These are phyloP conservation scores for Hydrochoerus hydrochaeris DNA, from an alignment of 2,113 vertebrate genomes.

Conservation along the genomic window DNA sequence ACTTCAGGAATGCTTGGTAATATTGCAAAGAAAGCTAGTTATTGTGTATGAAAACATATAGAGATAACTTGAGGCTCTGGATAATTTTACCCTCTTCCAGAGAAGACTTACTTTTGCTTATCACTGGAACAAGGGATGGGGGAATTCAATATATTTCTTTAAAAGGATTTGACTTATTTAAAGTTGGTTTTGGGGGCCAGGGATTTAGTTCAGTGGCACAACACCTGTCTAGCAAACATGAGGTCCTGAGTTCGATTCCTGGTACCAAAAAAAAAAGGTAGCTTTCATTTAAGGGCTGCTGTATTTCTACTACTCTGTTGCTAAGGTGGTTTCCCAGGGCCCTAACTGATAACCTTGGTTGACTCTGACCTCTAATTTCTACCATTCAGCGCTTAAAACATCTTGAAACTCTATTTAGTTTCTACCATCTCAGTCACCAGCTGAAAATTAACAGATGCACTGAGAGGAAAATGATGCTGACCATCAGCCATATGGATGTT, in stretches of 20 bases:
- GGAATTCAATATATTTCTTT: background rate
- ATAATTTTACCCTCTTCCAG: background rate
- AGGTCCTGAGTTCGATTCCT: too few relatives aligned
- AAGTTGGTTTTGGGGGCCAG: background rate
- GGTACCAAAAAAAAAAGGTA: too few relatives aligned
- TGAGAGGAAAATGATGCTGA: background rate
- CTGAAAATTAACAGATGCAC: background rate
- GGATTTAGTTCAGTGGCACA: too few relatives aligned
- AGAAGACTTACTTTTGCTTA: background rate
- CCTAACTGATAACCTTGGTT: background rate
- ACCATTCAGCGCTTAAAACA: background rate
- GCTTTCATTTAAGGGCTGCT: background rate
- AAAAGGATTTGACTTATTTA: background rate
- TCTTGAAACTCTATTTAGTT: background rate
- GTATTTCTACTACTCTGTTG: background rate
- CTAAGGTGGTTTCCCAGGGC: background rate
- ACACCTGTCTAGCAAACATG: too few relatives aligned
- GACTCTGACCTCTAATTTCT: background rate
- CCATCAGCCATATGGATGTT: background rate
- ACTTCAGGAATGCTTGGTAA: background rate
- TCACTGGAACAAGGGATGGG: background rate
- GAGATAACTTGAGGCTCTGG: background rate
- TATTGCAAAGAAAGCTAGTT: background rate
- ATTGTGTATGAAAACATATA: background rate
- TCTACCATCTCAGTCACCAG: background rate